These are phyloP conservation scores for Noctuana brunneofusca DNA, from an alignment of 2,888 invertebrate species.

Conservation along the genomic window DNA sequence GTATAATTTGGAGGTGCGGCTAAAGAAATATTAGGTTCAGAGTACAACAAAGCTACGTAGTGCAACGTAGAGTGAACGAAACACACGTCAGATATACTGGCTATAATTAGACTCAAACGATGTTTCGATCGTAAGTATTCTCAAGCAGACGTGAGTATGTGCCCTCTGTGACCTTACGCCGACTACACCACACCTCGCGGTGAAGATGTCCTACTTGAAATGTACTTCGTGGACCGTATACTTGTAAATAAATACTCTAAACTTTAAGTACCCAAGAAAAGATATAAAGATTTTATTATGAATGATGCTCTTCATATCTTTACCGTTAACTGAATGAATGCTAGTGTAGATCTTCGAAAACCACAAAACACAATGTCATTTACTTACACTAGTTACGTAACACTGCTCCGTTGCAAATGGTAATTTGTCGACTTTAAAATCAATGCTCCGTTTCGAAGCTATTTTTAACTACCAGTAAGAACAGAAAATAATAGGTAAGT, in stretches of 20 bases:
- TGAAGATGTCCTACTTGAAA: constrained; percentile 30
- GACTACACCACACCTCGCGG: constrained; percentile 34
- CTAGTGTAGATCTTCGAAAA: background rate
- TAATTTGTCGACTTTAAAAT: background rate
- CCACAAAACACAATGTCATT: constrained; percentile 7
- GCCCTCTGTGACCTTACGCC: constrained; percentile 52
- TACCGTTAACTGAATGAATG: constrained; percentile 5
- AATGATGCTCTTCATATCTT: too few relatives aligned
- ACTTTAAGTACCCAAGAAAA: constrained; percentile 18
- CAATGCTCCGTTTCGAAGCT: background rate
- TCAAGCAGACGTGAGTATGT: constrained; percentile 51
- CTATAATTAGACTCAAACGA: constrained; percentile 65
- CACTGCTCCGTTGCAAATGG: background rate
- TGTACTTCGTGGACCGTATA: constrained; percentile 20
- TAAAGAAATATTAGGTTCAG: constrained; percentile 22
- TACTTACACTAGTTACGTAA: constrained; percentile 7
- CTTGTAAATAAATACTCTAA: constrained; percentile 24
- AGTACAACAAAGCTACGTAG: constrained; percentile 38
- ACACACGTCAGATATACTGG: constrained; percentile 49
- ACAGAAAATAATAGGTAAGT: background rate
- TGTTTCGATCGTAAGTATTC: constrained; percentile 53
- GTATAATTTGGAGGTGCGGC: constrained; percentile 27
- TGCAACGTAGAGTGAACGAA: constrained; percentile 41
- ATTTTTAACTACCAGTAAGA: background rate
- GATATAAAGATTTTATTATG: constrained; percentile 10